Percentiles rank a stretch among this genome's conserved stretches.
Evolutionary conservation across 1,140 invertebrate species (phyloP).

Genomic region (Eubasilissa regina): DNA sequence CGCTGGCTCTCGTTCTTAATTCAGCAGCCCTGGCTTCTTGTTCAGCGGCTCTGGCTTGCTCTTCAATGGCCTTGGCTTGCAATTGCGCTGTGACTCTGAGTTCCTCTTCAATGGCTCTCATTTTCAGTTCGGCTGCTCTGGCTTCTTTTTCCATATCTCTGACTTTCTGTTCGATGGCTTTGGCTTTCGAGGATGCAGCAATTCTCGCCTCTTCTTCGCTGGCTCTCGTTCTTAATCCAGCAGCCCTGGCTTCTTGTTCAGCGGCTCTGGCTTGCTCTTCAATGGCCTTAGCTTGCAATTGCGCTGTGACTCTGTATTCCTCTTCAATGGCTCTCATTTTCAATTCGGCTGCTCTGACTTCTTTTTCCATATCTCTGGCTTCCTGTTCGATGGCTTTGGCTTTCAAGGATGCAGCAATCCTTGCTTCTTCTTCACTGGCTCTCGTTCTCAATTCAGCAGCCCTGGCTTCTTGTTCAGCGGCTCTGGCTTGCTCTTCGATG

Average conservation of each 20-base stretch:
- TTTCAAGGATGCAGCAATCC: not conserved
- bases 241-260: not conserved
- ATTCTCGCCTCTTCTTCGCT: not conserved
- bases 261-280: conserved; percentile 1
- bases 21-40: not conserved
- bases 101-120: conserved; percentile 1
- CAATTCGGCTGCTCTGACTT: conserved; percentile 17
- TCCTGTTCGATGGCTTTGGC: not conserved
- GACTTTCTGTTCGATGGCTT: not conserved
- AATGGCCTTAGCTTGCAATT: not conserved
- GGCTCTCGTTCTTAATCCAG: not conserved
- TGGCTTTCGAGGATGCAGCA: not conserved
- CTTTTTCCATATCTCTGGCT: no score
- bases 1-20: not conserved
- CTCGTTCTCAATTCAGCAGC: not conserved
- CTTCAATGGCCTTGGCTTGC: not conserved
- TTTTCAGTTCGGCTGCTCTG: not conserved
- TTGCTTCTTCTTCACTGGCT: not conserved
- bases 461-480: conserved; percentile 1
- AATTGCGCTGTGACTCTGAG: not conserved
- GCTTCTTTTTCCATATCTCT: conserved; percentile 1
- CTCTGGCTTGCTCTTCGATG: not conserved
- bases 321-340: conserved; percentile 14
- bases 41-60: conserved; percentile 1
- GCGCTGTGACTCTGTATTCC: conserved; percentile 4